Base-by-base conservation (phyloP, 2,113 vertebrate genomes). In the Salvelinus namaycush region DNA sequence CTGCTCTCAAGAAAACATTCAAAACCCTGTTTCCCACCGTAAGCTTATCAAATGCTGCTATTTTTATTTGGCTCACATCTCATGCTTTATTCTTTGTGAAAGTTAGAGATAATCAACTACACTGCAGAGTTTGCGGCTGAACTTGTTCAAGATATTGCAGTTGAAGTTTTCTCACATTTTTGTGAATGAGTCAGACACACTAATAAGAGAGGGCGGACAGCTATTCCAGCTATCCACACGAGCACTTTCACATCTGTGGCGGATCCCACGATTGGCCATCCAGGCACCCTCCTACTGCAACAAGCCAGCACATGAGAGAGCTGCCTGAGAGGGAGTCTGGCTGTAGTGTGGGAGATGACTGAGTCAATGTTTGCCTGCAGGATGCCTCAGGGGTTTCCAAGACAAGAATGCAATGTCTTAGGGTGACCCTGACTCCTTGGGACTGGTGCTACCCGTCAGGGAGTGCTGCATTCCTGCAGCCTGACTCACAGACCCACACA, bases 141-240 rank as follows among this genome's bases (percentile, higher is more conserved):
- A 70, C 64, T 18, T 22, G 59, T 65, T 76, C 0, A 5, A 1
- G 16, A 13, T 65, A 74, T 8, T 24, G 24, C 34, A 14, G 71
- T 29, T 72, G 18, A 34, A 72, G 7, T 68, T 76, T 22, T 83
- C 87, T 80, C 67, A 83, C 79, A 79, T 82, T 84, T 83, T 81
- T 44, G 79, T 87, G 85, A 87, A 84, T 89, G 87, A 91, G 39
- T 90, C 90, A 91, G 74, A 76, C 11, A 26, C 70, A 29, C 14
- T 62, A 68, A 80, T 44, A 16, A 65, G 72, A 39, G 68, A 76
- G 34, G 75, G 77, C 24, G 73, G 76, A 76, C 77, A 62, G 39
- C 49, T 54, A 18, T 54, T 1, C 4, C 13, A 54, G 51, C 51
- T 84, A 67, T 54, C 22, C 0, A 75, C 84, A 84, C 75, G 59